These are phyloP conservation scores for Threskiornis aethiopicus DNA, from an alignment of 2,797 vertebrate species.

Conservation along the genomic window DNA sequence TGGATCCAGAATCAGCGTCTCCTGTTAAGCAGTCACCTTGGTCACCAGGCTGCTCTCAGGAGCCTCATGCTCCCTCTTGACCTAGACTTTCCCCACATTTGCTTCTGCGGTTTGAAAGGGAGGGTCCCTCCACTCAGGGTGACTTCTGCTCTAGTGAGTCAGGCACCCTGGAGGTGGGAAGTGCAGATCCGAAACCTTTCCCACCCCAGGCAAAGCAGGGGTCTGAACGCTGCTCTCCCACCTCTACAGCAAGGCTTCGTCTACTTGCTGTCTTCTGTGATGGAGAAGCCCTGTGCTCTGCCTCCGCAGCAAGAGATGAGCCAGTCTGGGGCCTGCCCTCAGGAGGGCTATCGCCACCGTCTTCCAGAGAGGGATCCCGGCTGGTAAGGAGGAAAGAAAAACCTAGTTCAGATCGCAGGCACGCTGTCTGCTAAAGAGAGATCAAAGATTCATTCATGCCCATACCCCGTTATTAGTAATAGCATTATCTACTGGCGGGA, in stretches of 20 bases:
- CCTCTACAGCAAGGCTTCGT: background rate
- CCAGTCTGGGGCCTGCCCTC: accelerated
- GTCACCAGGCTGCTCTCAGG: background rate
- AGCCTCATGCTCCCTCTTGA: background rate
- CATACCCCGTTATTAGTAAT: too few relatives aligned
- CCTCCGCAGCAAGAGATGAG: background rate
- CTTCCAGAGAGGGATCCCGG: background rate
- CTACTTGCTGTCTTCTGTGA: accelerated
- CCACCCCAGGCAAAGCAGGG: too few relatives aligned
- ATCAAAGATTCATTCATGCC: accelerated
- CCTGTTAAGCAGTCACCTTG: background rate
- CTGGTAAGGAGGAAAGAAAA: background rate
- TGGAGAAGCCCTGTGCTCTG: background rate
- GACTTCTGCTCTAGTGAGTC: accelerated
- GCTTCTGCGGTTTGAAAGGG: too few relatives aligned
- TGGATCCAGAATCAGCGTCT: background rate
- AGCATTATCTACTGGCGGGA: accelerated
- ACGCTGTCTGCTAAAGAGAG: background rate
- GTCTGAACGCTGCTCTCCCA: background rate
- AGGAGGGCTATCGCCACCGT: accelerated
- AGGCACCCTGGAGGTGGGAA: background rate
- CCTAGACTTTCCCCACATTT: background rate
- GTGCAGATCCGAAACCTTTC: accelerated
- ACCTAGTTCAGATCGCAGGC: background rate
- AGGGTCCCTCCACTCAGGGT: accelerated